These are phyloP conservation scores for Dendrolimus pini DNA, from an alignment of 2,888 invertebrate species.

Conservation along the genomic window DNA sequence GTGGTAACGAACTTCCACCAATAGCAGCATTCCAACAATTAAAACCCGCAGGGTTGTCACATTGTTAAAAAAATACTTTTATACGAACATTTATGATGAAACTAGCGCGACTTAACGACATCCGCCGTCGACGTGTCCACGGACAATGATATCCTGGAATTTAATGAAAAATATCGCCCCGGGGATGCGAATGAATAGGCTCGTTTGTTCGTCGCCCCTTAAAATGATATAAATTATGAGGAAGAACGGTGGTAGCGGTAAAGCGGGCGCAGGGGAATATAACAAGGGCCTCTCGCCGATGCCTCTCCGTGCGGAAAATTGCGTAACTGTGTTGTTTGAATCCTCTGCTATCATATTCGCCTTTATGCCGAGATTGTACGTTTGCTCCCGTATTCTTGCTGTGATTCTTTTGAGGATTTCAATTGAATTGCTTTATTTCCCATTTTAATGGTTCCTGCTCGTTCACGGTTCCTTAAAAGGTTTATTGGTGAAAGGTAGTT, in stretches of 20 bases:
- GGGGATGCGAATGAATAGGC: conserved; percentile 30
- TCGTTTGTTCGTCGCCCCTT: conserved; percentile 36
- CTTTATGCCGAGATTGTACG: conserved; percentile 14
- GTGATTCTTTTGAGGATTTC: not conserved
- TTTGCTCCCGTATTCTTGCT: not conserved
- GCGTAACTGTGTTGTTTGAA: conserved; percentile 24
- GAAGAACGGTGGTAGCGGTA: conserved; percentile 19
- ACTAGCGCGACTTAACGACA: conserved; percentile 38
- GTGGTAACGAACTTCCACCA: conserved; percentile 51
- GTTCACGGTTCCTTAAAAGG: not conserved
- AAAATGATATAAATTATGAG: conserved; percentile 41
- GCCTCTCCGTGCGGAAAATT: conserved; percentile 35
- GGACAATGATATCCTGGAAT: conserved; percentile 29
- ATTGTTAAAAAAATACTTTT: conserved; percentile 2
- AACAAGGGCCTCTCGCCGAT: conserved; percentile 31
- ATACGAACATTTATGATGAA: conserved; percentile 28
- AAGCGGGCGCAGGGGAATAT: conserved; percentile 23
- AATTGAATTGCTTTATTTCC: not conserved
- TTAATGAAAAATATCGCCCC: conserved; percentile 24
- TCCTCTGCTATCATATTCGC: conserved; percentile 20
- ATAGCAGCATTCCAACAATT: conserved; percentile 43
- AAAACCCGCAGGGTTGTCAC: conserved; percentile 40
- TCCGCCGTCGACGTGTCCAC: conserved; percentile 28
- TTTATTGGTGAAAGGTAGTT: not conserved
- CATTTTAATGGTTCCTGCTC: not conserved